These are phyloP conservation scores for Clanis bilineata DNA, from an alignment of 2,888 invertebrate genomes.

Conservation along the genomic window DNA sequence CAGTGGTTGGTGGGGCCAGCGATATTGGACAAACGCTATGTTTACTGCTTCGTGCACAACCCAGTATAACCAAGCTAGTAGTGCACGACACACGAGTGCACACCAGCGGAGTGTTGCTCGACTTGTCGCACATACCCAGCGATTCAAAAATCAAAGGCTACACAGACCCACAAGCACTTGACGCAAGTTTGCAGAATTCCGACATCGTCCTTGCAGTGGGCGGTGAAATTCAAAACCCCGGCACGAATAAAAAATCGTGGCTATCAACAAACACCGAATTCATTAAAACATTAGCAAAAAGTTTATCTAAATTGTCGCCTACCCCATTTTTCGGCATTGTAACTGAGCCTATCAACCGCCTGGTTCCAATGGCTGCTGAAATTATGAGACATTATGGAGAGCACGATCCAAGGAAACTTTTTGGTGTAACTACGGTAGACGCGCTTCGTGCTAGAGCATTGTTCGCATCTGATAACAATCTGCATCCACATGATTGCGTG, in stretches of 20 bases:
- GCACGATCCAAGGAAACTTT: slow-evolving; percentile 84
- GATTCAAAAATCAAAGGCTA: slow-evolving; percentile 52
- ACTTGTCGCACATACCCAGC: slow-evolving; percentile 72
- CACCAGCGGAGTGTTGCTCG: slow-evolving; percentile 65
- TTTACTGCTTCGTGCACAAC: slow-evolving; percentile 82
- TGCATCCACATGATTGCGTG: slow-evolving; percentile 84
- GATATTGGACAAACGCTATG: slow-evolving; percentile 80
- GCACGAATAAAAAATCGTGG: slow-evolving; percentile 82
- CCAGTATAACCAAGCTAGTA: slow-evolving; percentile 80
- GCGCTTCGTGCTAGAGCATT: slow-evolving; percentile 89
- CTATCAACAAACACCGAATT: slow-evolving; percentile 75
- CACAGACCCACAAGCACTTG: slow-evolving; percentile 49
- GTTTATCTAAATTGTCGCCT: slow-evolving; percentile 49
- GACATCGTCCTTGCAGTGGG: slow-evolving; percentile 86
- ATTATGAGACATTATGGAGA: slow-evolving; percentile 59
- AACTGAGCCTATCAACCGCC: slow-evolving; percentile 70
- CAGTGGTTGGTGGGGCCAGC: slow-evolving; percentile 68
- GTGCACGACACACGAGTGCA: slow-evolving; percentile 76
- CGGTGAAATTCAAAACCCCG: slow-evolving; percentile 83
- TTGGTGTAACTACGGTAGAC: slow-evolving; percentile 90
- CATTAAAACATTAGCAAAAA: slow-evolving; percentile 51
- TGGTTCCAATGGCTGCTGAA: slow-evolving; percentile 73
- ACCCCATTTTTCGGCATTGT: slow-evolving; percentile 68
- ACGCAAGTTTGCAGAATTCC: slow-evolving; percentile 71
- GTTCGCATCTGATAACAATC: slow-evolving; percentile 84